These are phyloP conservation scores for Leptosomus discolor DNA, from an alignment of 2,113 vertebrate genomes.

Conservation along the genomic window DNA sequence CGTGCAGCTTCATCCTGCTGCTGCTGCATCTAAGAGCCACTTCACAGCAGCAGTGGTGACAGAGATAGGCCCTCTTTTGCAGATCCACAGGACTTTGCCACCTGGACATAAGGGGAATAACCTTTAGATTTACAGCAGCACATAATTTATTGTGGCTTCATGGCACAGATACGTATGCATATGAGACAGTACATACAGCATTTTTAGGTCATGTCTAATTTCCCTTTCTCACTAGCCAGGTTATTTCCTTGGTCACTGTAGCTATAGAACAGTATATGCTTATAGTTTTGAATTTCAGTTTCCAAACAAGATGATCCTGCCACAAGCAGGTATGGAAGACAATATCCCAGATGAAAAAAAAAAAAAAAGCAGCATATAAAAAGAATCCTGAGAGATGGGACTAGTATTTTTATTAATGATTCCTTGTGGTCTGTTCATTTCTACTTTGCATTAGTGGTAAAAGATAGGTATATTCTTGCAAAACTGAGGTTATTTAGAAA, in stretches of 20 bases:
- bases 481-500: not conserved
- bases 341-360: not conserved
- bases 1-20: not conserved
- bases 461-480: not conserved
- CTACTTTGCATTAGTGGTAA: not conserved
- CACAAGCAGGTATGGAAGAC: not conserved
- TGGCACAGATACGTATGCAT: not conserved
- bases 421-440: not conserved
- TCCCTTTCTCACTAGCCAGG: not conserved
- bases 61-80: not conserved
- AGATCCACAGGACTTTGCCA: not conserved
- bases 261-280: not conserved
- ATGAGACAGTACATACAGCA: not conserved
- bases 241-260: not conserved
- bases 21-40: not conserved
- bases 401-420: not conserved
- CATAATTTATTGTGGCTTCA: rapidly evolving
- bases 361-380: not conserved
- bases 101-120: not conserved
- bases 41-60: not conserved
- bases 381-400: not conserved
- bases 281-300: not conserved
- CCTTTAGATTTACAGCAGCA: not conserved
- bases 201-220: not conserved
- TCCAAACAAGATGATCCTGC: not conserved